phyloP scores from a whole-genome alignment of 1,140 invertebrate species.

The Euwallacea fornicatus region DNA sequence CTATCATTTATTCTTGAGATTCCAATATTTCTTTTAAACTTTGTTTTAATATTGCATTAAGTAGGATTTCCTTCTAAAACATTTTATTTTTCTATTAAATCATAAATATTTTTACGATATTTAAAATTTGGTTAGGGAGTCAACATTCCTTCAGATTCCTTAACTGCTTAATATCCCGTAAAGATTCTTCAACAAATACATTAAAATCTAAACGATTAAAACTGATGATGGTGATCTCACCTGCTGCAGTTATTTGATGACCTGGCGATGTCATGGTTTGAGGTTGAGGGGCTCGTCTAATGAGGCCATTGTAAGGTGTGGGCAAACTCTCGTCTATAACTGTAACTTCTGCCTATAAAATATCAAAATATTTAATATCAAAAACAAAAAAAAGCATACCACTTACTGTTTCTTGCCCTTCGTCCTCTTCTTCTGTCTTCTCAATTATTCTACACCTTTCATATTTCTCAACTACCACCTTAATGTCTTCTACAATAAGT shows the following conservation, averaged over 20 bases:
- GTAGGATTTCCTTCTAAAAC: too few relatives aligned
- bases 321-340: constrained; percentile 38
- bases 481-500: constrained; percentile 30
- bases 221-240: too few relatives aligned
- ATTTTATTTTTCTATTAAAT: too few relatives aligned
- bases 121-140: too few relatives aligned
- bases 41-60: too few relatives aligned
- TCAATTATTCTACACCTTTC: constrained; percentile 11
- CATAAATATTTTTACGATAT: too few relatives aligned
- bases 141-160: too few relatives aligned
- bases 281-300: constrained; percentile 48
- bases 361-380: background rate
- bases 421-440: constrained; percentile 22
- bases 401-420: constrained; percentile 4
- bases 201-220: too few relatives aligned
- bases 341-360: constrained; percentile 26
- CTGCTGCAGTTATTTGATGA: constrained; percentile 8
- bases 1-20: too few relatives aligned
- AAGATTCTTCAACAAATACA: too few relatives aligned
- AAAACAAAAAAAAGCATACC: background rate
- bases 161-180: too few relatives aligned
- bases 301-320: constrained; percentile 46
- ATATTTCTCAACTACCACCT: constrained; percentile 28
- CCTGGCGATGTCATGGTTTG: constrained; percentile 44
- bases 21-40: too few relatives aligned